Conservation (phyloP, 2,888 invertebrate species). For the Pseudococcus jackbeardsleyi region DNA sequence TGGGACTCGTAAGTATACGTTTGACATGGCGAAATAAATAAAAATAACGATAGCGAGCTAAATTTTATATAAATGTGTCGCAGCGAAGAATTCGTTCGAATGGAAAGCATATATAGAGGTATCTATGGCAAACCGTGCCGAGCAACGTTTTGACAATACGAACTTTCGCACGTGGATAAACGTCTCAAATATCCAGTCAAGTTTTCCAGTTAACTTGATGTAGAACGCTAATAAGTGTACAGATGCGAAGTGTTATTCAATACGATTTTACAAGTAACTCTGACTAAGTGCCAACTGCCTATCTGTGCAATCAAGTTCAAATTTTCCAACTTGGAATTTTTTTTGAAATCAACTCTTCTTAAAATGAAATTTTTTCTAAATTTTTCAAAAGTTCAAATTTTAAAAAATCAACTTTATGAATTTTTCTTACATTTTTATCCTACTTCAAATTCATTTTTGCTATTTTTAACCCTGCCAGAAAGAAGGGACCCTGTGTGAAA, state of each 20-base stretch:
- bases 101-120: background rate
- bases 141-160: background rate
- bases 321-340: too few species aligned
- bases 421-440: too few species aligned
- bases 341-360: too few species aligned
- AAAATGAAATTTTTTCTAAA: too few species aligned
- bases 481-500: too few species aligned
- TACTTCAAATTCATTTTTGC: too few species aligned
- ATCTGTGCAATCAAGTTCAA: too few species aligned
- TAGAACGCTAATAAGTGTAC: constrained; percentile 11
- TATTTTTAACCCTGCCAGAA: too few species aligned
- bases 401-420: too few species aligned
- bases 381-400: too few species aligned
- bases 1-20: constrained; percentile 45
- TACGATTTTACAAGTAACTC: background rate
- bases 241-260: background rate
- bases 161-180: constrained; percentile 21
- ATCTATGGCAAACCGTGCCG: background rate
- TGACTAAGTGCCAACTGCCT: too few species aligned
- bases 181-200: constrained; percentile 39
- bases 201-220: constrained; percentile 37
- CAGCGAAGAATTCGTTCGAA: constrained; percentile 10
- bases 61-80: constrained; percentile 30
- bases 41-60: constrained; percentile 37
- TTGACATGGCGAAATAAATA: constrained; percentile 44